Conservation (phyloP, 2,888 invertebrate genomes). For the Hoplodrina blanda region DNA sequence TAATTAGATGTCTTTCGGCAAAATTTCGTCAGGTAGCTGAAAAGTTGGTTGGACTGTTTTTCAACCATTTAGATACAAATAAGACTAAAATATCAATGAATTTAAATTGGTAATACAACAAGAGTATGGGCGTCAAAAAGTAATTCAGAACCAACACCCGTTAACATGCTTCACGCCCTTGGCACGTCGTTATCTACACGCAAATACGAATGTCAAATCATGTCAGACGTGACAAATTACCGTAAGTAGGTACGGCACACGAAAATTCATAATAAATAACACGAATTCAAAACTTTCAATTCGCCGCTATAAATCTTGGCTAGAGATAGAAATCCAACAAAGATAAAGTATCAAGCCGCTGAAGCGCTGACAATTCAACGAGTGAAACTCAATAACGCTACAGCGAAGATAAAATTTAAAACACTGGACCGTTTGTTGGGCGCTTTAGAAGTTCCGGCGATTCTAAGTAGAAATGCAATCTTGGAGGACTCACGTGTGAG, state of each 20-base stretch:
- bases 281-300: conserved; percentile 65
- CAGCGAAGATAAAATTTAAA: conserved; percentile 67
- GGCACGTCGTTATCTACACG: conserved; percentile 29
- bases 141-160: conserved; percentile 21
- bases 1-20: conserved; percentile 50
- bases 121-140: neutral
- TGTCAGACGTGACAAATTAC: conserved; percentile 33
- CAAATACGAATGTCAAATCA: conserved; percentile 47
- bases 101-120: neutral
- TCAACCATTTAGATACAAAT: neutral
- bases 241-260: conserved; percentile 36
- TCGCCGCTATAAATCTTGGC: conserved; percentile 67
- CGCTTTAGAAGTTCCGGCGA: conserved; percentile 65
- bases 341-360: conserved; percentile 70
- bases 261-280: conserved; percentile 60
- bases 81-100: neutral
- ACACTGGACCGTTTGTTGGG: conserved; percentile 61
- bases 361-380: conserved; percentile 71
- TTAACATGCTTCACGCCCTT: conserved; percentile 27
- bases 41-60: neutral
- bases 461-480: conserved; percentile 71
- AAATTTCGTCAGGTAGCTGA: conserved; percentile 45
- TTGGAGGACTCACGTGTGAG: conserved; percentile 68
- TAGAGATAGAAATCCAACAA: conserved; percentile 69
- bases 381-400: conserved; percentile 71